Evolutionary conservation across 1,140 invertebrate species (phyloP).

Genomic region (Brachionus sp.): DNA sequence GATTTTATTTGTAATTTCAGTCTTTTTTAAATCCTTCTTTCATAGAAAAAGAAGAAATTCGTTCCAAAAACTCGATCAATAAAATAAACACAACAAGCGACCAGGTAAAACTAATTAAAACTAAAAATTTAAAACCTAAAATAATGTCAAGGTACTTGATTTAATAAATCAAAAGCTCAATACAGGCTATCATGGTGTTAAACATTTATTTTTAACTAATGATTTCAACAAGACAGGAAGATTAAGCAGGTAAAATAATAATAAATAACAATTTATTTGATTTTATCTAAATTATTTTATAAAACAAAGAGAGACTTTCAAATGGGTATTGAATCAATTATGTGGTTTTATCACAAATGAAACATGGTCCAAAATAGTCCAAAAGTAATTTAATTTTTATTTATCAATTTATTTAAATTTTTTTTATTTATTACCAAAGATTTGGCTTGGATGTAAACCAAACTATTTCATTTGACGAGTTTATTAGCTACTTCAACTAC

Average conservation of each 20-base stretch:
- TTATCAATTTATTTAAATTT: background rate
- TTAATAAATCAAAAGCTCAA: constrained; percentile 35
- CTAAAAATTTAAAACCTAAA: background rate
- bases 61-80: background rate
- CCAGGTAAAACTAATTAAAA: background rate
- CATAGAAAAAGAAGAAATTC: background rate
- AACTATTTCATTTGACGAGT: constrained; percentile 37
- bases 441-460: constrained; percentile 4
- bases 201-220: constrained; percentile 28
- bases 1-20: background rate
- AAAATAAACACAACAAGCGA: constrained; percentile 1
- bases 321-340: constrained; percentile 14
- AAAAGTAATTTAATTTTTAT: background rate
- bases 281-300: background rate
- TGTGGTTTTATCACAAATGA: constrained; percentile 43
- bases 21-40: background rate
- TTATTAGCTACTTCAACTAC: background rate
- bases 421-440: background rate
- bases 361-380: background rate
- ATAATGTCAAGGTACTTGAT: background rate
- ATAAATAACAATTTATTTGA: background rate
- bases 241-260: constrained; percentile 2
- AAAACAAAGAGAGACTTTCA: background rate
- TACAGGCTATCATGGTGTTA: constrained; percentile 23
- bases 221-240: background rate